A percentile compares a stretch with the other conserved stretches of the same genome.
phyloP scores from a whole-genome alignment of 1,140 invertebrate genomes.

The Littorina saxatilis region DNA sequence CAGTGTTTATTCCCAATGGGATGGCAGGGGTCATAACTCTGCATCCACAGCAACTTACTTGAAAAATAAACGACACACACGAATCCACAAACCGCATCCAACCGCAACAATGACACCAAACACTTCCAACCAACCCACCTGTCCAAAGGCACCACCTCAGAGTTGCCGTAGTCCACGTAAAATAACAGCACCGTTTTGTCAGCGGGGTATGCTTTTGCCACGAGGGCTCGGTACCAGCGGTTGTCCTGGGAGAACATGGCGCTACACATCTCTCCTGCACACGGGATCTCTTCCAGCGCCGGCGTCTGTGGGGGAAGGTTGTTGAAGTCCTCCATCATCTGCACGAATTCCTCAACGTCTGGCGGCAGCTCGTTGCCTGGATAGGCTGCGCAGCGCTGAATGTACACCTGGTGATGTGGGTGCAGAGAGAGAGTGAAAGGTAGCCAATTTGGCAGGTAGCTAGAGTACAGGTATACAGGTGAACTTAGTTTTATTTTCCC shows the following conservation, averaged over 20 bases:
- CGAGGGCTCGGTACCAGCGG: conserved; percentile 54
- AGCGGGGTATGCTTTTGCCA: conserved; percentile 31
- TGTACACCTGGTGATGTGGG: conserved; percentile 47
- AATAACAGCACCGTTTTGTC: conserved; percentile 35
- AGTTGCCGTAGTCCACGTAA: conserved; percentile 56
- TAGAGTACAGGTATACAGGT: too few relatives aligned
- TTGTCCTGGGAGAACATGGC: conserved; percentile 45
- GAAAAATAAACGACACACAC: too few relatives aligned
- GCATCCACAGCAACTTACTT: too few relatives aligned
- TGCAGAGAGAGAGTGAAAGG: too few relatives aligned
- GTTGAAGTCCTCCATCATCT: conserved; percentile 40
- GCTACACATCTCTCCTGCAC: conserved; percentile 46
- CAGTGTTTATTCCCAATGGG: too few relatives aligned
- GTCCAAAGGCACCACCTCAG: conserved; percentile 45
- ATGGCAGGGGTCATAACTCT: too few relatives aligned
- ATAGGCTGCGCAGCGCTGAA: conserved; percentile 34
- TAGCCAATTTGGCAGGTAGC: too few relatives aligned
- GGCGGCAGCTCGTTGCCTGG: conserved; percentile 30
- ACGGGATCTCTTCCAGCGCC: conserved; percentile 8
- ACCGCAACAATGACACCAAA: background rate
- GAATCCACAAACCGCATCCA: background rate
- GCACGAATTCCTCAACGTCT: conserved; percentile 37
- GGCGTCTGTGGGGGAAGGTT: conserved; percentile 31
- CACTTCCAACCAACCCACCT: conserved; percentile 37
- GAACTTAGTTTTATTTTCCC: too few relatives aligned